These are phyloP conservation scores for Sminthurides aquaticus DNA, from an alignment of 2,888 invertebrate species.

Conservation along the genomic window DNA sequence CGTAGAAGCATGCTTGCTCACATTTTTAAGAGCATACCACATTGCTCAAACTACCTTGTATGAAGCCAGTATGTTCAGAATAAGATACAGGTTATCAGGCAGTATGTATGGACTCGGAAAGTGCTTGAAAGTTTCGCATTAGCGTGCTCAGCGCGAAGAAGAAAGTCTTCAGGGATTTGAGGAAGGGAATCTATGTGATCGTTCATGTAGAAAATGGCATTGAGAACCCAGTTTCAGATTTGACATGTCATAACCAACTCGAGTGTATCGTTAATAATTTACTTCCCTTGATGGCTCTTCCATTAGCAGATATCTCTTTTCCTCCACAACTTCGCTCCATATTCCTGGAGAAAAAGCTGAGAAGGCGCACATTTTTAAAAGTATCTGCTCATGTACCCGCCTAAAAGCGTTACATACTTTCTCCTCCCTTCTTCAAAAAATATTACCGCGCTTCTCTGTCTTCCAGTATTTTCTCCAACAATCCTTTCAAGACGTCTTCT, in stretches of 20 bases:
- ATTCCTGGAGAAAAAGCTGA: no score
- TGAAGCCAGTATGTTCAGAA: neutral
- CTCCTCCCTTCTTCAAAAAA: no score
- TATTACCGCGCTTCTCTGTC: no score
- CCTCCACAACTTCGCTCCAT: no score
- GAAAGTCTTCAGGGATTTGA: slow-evolving; percentile 36
- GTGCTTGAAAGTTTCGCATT: neutral
- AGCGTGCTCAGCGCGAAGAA: slow-evolving; percentile 14
- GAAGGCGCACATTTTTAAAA: no score
- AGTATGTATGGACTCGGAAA: neutral
- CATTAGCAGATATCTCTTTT: slow-evolving; percentile 36
- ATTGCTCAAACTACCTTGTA: neutral
- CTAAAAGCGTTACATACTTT: no score
- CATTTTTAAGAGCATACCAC: no score
- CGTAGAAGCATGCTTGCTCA: no score
- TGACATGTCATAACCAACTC: slow-evolving; percentile 30
- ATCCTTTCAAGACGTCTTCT: no score
- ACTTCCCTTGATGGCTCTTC: slow-evolving; percentile 42
- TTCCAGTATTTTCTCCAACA: no score
- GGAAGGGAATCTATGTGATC: slow-evolving; percentile 28
- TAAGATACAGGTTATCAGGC: neutral
- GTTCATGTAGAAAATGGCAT: slow-evolving; percentile 36
- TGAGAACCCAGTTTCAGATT: slow-evolving; percentile 24
- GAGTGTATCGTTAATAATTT: slow-evolving; percentile 43
- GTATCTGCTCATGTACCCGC: no score